Percentiles rank a stretch among this genome's conserved stretches.
These are phyloP conservation scores for Pavo muticus DNA, from an alignment of 2,113 vertebrate genomes.

Conservation along the genomic window DNA sequence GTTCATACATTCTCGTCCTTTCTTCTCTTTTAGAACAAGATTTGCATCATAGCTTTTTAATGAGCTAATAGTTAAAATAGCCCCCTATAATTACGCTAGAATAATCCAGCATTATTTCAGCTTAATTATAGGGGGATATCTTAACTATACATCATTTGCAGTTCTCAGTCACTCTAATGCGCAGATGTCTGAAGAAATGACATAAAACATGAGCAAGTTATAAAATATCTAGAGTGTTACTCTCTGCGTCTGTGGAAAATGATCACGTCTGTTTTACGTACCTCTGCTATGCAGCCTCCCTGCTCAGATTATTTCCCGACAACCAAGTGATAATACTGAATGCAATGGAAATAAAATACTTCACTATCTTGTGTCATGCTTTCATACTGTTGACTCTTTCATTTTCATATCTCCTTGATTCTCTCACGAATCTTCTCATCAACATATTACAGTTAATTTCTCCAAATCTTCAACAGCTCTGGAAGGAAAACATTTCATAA, in stretches of 20 bases:
- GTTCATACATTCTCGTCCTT: conserved; percentile 46
- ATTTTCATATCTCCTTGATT: conserved; percentile 21
- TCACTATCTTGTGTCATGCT: background rate
- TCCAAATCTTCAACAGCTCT: background rate
- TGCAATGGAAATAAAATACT: conserved; percentile 50
- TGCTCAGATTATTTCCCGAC: conserved; percentile 51
- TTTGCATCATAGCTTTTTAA: conserved; percentile 77
- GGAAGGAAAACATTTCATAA: conserved; percentile 12
- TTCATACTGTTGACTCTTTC: conserved; percentile 20
- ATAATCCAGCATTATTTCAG: conserved; percentile 75
- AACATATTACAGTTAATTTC: conserved; percentile 33
- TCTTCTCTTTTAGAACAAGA: conserved; percentile 17
- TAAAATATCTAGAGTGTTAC: conserved; percentile 71
- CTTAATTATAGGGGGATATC: conserved; percentile 72
- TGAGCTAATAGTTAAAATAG: conserved; percentile 79
- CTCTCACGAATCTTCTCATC: conserved; percentile 31
- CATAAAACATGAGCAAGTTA: conserved; percentile 69
- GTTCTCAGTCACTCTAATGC: conserved; percentile 69
- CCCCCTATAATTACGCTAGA: conserved; percentile 72
- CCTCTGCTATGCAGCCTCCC: conserved; percentile 36
- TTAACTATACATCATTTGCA: conserved; percentile 75
- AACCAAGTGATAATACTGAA: conserved; percentile 43
- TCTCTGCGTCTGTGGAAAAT: conserved; percentile 69
- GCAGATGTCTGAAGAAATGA: conserved; percentile 77
- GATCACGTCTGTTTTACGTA: conserved; percentile 63